Evolutionary conservation across 2,888 invertebrate genomes (phyloP).

Genomic region (Macrophya annulata): DNA sequence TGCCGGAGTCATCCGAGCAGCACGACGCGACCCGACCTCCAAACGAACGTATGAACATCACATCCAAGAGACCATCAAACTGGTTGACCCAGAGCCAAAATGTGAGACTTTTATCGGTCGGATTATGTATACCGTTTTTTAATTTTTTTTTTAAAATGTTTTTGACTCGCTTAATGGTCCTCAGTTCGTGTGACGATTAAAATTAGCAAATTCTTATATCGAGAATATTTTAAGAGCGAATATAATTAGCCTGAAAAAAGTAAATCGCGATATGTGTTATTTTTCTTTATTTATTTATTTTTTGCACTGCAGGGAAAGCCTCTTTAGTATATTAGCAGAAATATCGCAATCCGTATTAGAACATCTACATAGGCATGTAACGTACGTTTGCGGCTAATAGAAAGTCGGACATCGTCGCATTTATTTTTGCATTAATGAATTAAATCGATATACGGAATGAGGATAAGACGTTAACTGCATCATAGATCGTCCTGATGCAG

Average conservation of each 20-base stretch:
- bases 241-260: not conserved
- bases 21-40: conserved; percentile 21
- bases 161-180: not conserved
- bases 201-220: not conserved
- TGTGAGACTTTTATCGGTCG: not conserved
- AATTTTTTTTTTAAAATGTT: not conserved
- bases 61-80: conserved; percentile 3
- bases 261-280: not conserved
- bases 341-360: not conserved
- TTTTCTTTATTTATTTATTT: no score
- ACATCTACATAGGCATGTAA: not conserved
- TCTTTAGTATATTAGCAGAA: not conserved
- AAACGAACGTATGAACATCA: conserved; percentile 1
- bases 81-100: conserved; percentile 42
- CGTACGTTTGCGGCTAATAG: not conserved
- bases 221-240: not conserved
- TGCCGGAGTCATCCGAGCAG: not conserved
- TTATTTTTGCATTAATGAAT: not conserved
- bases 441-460: not conserved
- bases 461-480: no score
- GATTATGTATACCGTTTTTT: not conserved
- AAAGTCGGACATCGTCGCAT: not conserved
- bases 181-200: not conserved
- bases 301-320: conserved; percentile 1
- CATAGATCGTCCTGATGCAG: no score